A percentile compares a stretch with the other conserved stretches of the same genome.
Conservation (phyloP, 1,140 invertebrate species). For the Halictus rubicundus region DNA sequence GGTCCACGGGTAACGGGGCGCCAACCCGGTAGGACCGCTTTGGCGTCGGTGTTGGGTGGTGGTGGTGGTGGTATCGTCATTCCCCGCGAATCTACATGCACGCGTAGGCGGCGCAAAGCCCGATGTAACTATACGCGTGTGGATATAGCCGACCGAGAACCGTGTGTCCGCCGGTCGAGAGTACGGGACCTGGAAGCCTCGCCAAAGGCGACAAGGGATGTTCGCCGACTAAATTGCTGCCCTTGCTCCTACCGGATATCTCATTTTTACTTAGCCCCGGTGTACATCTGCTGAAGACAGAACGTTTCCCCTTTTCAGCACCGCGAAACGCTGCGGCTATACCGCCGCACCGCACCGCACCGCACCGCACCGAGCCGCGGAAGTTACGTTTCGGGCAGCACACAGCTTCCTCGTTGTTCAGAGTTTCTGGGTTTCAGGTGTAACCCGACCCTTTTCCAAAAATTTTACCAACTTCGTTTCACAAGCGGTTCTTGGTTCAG, state of each 20-base stretch:
- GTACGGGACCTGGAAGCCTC: slow-evolving; percentile 36
- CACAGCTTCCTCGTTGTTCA: no score
- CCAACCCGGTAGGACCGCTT: slow-evolving; percentile 40
- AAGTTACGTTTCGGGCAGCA: no score
- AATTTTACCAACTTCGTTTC: no score
- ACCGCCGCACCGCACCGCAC: no score
- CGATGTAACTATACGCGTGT: slow-evolving; percentile 63
- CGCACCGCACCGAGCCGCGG: no score
- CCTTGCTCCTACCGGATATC: slow-evolving; percentile 45
- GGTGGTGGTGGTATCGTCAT: slow-evolving; percentile 36
- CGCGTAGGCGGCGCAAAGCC: slow-evolving; percentile 57
- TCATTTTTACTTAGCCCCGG: slow-evolving; percentile 24
- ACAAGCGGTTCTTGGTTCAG: no score
- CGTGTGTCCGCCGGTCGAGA: slow-evolving; percentile 41
- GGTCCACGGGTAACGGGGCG: slow-evolving; percentile 53
- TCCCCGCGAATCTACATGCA: slow-evolving; percentile 54
- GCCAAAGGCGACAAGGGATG: slow-evolving; percentile 66
- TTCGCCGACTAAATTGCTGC: slow-evolving; percentile 53
- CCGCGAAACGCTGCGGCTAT: background rate
- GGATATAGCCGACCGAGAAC: slow-evolving; percentile 61
- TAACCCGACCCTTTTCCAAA: no score
- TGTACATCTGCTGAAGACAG: background rate
- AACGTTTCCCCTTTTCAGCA: background rate
- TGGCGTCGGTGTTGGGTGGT: slow-evolving; percentile 37
- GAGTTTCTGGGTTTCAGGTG: no score